A percentile compares a stretch with the other conserved stretches of the same genome.
Evolutionary conservation across 2,113 vertebrate genomes (phyloP).

Genomic region (Pelvicachromis taeniatus): DNA sequence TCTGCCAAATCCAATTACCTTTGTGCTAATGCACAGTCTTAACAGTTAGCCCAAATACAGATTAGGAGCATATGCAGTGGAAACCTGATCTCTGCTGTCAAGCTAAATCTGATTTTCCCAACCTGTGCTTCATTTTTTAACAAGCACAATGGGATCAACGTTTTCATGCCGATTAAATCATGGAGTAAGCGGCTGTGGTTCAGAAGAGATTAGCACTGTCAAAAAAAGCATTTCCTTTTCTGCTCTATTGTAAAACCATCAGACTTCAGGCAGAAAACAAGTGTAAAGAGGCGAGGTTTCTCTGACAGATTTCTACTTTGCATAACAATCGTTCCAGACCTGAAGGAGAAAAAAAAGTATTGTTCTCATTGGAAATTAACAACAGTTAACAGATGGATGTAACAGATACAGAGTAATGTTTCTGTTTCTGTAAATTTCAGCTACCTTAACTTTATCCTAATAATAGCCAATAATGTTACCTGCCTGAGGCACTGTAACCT

Average conservation of each 20-base stretch:
- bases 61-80: slow-evolving; percentile 60
- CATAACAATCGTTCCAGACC: background rate
- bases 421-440: background rate
- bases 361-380: background rate
- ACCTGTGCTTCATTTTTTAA: slow-evolving; percentile 4
- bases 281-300: background rate
- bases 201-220: slow-evolving; percentile 1
- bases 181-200: background rate
- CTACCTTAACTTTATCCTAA: background rate
- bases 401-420: background rate
- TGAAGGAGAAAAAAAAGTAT: background rate
- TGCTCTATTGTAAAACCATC: background rate
- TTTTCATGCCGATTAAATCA: slow-evolving; percentile 3
- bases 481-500: background rate
- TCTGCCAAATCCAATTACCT: slow-evolving; percentile 70
- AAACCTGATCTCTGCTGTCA: slow-evolving; percentile 11
- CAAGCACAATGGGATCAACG: background rate
- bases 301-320: background rate
- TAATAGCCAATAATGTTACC: background rate
- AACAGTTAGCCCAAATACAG: slow-evolving; percentile 49
- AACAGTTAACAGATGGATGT: background rate
- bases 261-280: background rate
- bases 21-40: slow-evolving; percentile 57
- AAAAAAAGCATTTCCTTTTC: background rate
- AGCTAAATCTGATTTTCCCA: slow-evolving; percentile 14